Evolutionary conservation across 1,140 invertebrate genomes (phyloP).

Genomic region (Achatina immaculata): DNA sequence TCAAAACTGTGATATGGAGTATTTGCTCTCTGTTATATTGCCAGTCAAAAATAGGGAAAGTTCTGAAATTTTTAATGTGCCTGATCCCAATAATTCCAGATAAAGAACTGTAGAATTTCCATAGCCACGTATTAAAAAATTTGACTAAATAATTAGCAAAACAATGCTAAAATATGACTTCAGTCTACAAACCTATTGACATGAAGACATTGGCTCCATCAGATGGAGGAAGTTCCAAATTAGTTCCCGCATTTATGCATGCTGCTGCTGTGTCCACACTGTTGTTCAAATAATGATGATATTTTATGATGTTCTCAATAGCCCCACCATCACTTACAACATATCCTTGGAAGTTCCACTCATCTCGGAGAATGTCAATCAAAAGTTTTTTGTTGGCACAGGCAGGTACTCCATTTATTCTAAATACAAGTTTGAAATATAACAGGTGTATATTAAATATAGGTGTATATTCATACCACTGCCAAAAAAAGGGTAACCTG

Average conservation of each 20-base stretch:
- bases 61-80: too few relatives aligned
- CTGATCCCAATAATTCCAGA: too few relatives aligned
- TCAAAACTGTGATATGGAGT: too few relatives aligned
- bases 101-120: too few relatives aligned
- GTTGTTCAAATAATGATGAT: slow-evolving; percentile 52
- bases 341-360: slow-evolving; percentile 66
- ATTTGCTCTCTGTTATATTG: too few relatives aligned
- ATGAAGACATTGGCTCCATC: slow-evolving; percentile 2
- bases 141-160: too few relatives aligned
- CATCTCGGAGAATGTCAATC: slow-evolving; percentile 58
- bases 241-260: slow-evolving; percentile 35
- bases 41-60: too few relatives aligned
- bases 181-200: background rate
- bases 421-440: slow-evolving; percentile 24
- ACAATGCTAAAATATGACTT: background rate
- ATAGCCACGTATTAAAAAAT: too few relatives aligned
- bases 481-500: too few relatives aligned
- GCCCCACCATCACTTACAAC: slow-evolving; percentile 67
- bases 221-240: slow-evolving; percentile 22
- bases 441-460: background rate
- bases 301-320: slow-evolving; percentile 50
- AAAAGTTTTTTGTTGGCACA: slow-evolving; percentile 64
- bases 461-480: slow-evolving; percentile 28
- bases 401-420: slow-evolving; percentile 65
- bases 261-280: slow-evolving; percentile 49